Conservation (phyloP, 2,113 vertebrate genomes). For the Trachemys scripta region DNA sequence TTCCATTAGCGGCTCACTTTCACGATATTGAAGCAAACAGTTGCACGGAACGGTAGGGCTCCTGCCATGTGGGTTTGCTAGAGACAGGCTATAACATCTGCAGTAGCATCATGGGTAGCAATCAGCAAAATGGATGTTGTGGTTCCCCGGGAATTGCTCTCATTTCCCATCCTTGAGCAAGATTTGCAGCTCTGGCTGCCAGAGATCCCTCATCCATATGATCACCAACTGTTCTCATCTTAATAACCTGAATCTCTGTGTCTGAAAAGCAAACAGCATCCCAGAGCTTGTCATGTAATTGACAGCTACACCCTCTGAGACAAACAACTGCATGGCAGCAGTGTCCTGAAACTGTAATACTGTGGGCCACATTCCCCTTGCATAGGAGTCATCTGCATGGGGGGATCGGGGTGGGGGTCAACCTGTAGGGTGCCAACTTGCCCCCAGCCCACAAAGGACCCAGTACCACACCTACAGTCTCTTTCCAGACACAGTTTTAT, state of each 20-base stretch:
- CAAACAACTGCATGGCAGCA: neutral
- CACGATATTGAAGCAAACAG: neutral
- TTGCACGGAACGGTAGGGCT: neutral
- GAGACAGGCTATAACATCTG: neutral
- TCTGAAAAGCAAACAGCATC: neutral
- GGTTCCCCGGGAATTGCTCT: neutral
- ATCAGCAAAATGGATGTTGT: neutral
- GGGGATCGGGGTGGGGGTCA: accelerated
- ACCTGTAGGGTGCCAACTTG: neutral
- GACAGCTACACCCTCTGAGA: neutral
- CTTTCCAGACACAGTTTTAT: neutral
- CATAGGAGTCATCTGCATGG: neutral
- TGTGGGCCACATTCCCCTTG: neutral
- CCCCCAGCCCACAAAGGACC: neutral
- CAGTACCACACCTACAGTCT: neutral
- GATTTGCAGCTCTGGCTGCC: neutral
- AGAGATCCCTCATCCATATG: neutral
- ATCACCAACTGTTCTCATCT: neutral
- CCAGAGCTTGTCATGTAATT: neutral
- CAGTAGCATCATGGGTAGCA: neutral
- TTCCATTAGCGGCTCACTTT: neutral
- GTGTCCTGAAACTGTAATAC: neutral
- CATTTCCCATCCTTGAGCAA: neutral
- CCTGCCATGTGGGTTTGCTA: neutral
- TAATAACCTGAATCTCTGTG: neutral